Evolutionary conservation across 2,113 vertebrate species (phyloP).

Genomic region (Alectura lathami): DNA sequence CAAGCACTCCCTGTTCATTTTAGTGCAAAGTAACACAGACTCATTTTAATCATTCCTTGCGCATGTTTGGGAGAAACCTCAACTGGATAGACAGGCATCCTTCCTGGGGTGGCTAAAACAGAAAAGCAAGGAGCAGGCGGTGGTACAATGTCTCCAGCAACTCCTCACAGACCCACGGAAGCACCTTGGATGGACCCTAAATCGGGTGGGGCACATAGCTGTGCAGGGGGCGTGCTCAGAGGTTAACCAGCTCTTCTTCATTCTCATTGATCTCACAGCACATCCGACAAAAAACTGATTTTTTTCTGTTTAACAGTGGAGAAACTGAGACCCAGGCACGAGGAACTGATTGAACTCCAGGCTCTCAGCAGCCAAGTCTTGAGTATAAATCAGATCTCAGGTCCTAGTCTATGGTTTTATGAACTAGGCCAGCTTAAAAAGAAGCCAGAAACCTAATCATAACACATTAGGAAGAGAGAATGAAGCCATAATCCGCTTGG

Average conservation of each 20-base stretch:
- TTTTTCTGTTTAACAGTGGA: not conserved
- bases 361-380: not conserved
- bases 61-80: not conserved
- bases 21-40: not conserved
- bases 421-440: not conserved
- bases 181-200: not conserved
- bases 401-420: not conserved
- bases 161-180: not conserved
- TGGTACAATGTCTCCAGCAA: not conserved
- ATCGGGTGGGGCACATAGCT: not conserved
- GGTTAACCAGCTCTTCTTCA: not conserved
- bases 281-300: not conserved
- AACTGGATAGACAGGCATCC: not conserved
- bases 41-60: not conserved
- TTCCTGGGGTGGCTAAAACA: not conserved
- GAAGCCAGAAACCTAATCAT: not conserved
- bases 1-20: not conserved
- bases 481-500: not conserved
- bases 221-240: not conserved
- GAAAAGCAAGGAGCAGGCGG: not conserved
- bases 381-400: not conserved
- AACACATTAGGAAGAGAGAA: not conserved
- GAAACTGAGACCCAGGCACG: not conserved
- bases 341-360: not conserved
- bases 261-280: not conserved